Conservation (phyloP, 2,797 vertebrate species). For the Platalea minor region DNA sequence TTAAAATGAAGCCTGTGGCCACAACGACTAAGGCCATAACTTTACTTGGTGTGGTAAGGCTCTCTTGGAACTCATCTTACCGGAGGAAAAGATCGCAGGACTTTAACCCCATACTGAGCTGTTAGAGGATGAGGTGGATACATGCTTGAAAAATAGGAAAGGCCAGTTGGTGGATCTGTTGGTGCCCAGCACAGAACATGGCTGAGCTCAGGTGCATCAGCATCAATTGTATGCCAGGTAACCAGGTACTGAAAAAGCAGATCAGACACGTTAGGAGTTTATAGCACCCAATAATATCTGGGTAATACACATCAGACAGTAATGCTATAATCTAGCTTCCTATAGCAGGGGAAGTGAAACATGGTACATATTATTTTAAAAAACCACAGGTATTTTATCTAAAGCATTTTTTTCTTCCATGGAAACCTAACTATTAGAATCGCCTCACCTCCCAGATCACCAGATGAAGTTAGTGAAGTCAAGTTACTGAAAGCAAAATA, state of each 20-base stretch:
- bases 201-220: constrained; percentile 94
- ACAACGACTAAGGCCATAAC: background rate
- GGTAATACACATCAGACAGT: background rate
- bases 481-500: background rate
- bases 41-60: background rate
- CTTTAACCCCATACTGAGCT: constrained; percentile 95
- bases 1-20: background rate
- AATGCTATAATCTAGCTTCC: background rate
- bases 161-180: constrained; percentile 91
- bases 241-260: constrained; percentile 87
- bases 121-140: constrained; percentile 96
- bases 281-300: background rate
- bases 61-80: constrained; percentile 66
- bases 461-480: background rate
- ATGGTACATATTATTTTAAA: background rate
- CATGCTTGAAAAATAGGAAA: constrained; percentile 98
- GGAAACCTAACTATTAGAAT: background rate
- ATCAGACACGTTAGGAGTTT: background rate
- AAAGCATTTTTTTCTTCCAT: background rate
- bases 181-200: constrained; percentile 96
- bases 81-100: constrained; percentile 93
- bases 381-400: background rate
- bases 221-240: constrained; percentile 97
- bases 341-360: background rate
- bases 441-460: background rate